phyloP scores from a whole-genome alignment of 1,140 invertebrate genomes.

The Heliconius hermathena region DNA sequence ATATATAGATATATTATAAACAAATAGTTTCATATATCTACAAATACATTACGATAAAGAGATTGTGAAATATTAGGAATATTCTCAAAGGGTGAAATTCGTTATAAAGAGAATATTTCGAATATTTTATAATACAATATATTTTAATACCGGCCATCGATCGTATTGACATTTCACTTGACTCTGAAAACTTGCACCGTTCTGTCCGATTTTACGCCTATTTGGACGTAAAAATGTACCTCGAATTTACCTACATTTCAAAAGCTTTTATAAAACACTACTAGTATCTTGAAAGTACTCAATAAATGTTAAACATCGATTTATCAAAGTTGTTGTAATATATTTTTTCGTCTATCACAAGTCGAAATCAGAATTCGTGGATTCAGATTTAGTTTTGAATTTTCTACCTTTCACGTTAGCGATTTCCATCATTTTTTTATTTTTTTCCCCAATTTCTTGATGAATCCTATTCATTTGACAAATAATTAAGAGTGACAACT shows the following conservation, averaged over 20 bases:
- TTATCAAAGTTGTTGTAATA: not conserved
- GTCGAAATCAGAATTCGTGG: not conserved
- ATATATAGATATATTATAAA: not conserved
- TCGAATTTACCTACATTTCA: slow-evolving; percentile 16
- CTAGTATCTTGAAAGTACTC: not conserved
- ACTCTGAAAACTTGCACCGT: slow-evolving; percentile 27
- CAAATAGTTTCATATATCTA: not conserved
- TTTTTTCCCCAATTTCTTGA: not conserved
- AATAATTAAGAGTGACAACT: too few species aligned
- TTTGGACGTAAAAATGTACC: slow-evolving; percentile 24
- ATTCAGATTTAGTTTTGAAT: not conserved
- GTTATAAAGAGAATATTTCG: not conserved
- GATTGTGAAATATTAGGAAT: not conserved
- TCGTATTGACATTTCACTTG: slow-evolving; percentile 36
- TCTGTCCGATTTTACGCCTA: slow-evolving; percentile 30
- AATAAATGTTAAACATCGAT: slow-evolving; percentile 9
- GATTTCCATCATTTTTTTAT: not conserved
- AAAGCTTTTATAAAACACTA: slow-evolving; percentile 7
- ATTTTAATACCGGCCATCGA: slow-evolving; percentile 24
- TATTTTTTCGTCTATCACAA: not conserved
- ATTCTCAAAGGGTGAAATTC: not conserved
- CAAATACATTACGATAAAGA: not conserved
- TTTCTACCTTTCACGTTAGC: slow-evolving; percentile 1
- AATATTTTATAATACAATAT: slow-evolving; percentile 27
- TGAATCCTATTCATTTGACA: too few species aligned